Base-by-base conservation (phyloP, 1,140 invertebrate species). In the Zaprionus capensis region DNA sequence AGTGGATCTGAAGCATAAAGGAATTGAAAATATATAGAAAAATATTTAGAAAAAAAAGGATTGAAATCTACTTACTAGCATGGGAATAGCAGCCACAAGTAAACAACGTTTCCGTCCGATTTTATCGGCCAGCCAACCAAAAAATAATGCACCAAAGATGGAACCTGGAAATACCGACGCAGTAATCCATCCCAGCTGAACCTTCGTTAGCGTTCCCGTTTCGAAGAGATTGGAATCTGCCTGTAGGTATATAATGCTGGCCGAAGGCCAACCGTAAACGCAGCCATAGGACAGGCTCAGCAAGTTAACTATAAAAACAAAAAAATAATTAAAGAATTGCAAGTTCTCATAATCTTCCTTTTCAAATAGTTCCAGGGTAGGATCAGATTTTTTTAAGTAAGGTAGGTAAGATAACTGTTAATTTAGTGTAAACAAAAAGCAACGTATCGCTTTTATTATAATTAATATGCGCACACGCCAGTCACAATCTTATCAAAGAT, bases 121-220 rank as follows among this genome's bases (percentile, higher is more conserved):
- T 58, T 66, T 73, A 76, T 96, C 94, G 4, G 95, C 94, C 22
- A 94, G 81, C 70, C 93, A 93, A 4, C 93, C 95, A 36, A 93
- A 93, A 1, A 94, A 56, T 2, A 93, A 74, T 36, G 91, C 93
- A 17, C 94, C 94, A 5, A 93, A 80, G 7, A 94, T 71, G 1
- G 91, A 93, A 31, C 94, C 94, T 5, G 94, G 73, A 22, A 94
- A 92, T 22, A 93, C 90, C 31, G 94, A 92, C 1, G 94, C 93
- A 1, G 92, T 93, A 15, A 94, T 92, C 93, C 94, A 94, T 1
- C 94, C 94, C 3, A 92, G 92, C 61, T 94, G 92, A 36, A 91
- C 91, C 15, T 71, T 67, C 1, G 72, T 80, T 49, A 93, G 65
- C 22, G 78, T 67, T 24, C 67, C 53, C n/a, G 79, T 71, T 26